A percentile compares a stretch with the other conserved stretches of the same genome.
These are phyloP conservation scores for Drosophila pseudotalamancana DNA, from an alignment of 2,888 invertebrate species.

Conservation along the genomic window DNA sequence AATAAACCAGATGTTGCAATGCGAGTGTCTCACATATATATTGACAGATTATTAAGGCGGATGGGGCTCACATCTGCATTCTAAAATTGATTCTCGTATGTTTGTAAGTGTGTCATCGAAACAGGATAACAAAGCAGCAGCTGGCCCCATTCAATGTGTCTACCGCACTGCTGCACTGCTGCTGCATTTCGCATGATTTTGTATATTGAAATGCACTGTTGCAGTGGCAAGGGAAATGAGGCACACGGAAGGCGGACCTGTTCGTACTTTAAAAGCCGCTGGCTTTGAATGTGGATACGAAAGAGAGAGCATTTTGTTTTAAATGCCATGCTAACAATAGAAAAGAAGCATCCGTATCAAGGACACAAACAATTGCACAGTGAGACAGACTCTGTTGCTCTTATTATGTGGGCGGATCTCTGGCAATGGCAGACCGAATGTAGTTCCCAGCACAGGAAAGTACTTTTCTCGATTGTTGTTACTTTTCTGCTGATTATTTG, in stretches of 20 bases:
- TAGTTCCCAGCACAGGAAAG: constrained; percentile 67
- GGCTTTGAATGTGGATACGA: constrained; percentile 56
- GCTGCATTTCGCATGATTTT: constrained; percentile 77
- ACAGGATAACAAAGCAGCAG: constrained; percentile 35
- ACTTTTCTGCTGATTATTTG: constrained; percentile 74
- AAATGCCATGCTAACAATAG: constrained; percentile 81
- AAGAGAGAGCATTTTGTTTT: constrained; percentile 55
- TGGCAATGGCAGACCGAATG: constrained; percentile 63
- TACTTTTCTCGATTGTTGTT: constrained; percentile 78
- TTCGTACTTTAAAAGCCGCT: constrained; percentile 64
- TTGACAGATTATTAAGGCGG: constrained; percentile 51
- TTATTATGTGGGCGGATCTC: constrained; percentile 42
- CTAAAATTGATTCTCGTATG: constrained; percentile 7
- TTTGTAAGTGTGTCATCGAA: constrained; percentile 11
- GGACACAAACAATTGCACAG: constrained; percentile 68
- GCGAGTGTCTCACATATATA: constrained; percentile 31
- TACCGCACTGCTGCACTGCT: constrained; percentile 51
- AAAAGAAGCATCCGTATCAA: constrained; percentile 81
- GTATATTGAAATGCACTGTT: constrained; percentile 63
- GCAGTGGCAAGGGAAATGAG: constrained; percentile 1
- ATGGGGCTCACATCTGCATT: constrained; percentile 4
- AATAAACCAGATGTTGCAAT: constrained; percentile 47
- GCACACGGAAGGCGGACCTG: constrained; percentile 46
- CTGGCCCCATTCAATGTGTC: constrained; percentile 49
- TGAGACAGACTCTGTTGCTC: constrained; percentile 13